Evolutionary conservation across 1,140 invertebrate species (phyloP), one percentile per base, ranked within the genome.

Genomic region (Rhopalosiphum maidis): DNA sequence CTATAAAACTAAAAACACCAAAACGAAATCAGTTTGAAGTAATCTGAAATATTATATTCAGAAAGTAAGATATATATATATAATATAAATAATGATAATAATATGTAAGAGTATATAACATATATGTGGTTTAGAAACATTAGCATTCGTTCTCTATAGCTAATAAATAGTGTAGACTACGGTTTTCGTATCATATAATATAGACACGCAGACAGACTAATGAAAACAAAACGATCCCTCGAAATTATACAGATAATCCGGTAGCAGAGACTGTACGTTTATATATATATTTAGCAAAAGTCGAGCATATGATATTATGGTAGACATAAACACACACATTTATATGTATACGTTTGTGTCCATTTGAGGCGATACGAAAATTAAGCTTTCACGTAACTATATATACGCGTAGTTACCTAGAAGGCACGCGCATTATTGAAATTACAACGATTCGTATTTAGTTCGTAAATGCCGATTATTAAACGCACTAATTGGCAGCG

Each of bases 201-300:
- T 60, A 60, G 55, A 30, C 55, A 11, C 55, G 55, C 37, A 23
- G 77, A 37, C 35, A 37, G 82, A 37, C 35, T 85, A 85, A 85
- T 85, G 37, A 41, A 85, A 85, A 85, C 82, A 85, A 85, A 85
- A 85, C 37, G 82, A 85, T 85, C 82, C 22, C 82, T 83, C 82
- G 22, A 41, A 85, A 85, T 85, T 37, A 85, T 85, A 85, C 22
- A 85, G 82, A 41, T 85, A 41, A 85, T 85, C 37, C 37, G 82
- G 37, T 25, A 37, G 37, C 60, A 11, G 60, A 15, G 25, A 23
- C 25, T 11, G 55, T 60, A 11, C 4, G 30, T 15, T 15, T 68
- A 68, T 30, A 30, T 30, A 68, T 15, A 15, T 30, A 4, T 30
- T 68, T 11, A 11, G 55, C 25, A 25, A 60, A 25, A 60, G 55